Percentiles rank a stretch among this genome's conserved stretches.
These are phyloP conservation scores for Oryzias melastigma DNA, from an alignment of 2,113 vertebrate species.

Conservation along the genomic window DNA sequence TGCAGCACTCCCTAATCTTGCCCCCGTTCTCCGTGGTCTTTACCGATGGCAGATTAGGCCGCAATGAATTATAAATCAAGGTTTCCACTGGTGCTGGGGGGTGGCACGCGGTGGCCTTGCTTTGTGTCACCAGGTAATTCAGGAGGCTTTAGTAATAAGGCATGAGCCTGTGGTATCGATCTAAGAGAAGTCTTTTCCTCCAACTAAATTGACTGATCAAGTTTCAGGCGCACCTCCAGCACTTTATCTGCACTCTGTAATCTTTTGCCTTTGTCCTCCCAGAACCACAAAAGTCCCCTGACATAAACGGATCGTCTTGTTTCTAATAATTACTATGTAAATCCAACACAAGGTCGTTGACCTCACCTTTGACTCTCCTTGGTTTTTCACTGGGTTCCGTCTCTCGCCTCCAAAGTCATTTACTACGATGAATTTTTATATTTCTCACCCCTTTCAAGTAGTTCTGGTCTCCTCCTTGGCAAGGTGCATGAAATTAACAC, in stretches of 20 bases:
- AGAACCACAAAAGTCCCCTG: conserved; percentile 5
- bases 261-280: conserved; percentile 12
- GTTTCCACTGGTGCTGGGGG: conserved; percentile 42
- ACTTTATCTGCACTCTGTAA: neutral
- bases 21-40: conserved; percentile 29
- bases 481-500: neutral
- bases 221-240: conserved; percentile 27
- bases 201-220: conserved; percentile 30
- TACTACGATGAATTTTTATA: too few species aligned
- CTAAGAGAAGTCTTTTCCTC: conserved; percentile 24
- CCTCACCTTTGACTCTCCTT: neutral
- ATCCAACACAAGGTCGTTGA: conserved; percentile 5
- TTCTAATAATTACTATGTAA: conserved; percentile 18
- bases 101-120: conserved; percentile 30
- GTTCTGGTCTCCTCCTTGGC: neutral
- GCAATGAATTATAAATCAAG: conserved; percentile 62
- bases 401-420: too few species aligned
- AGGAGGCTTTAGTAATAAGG: conserved; percentile 37
- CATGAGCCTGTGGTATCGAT: conserved; percentile 37
- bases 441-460: neutral
- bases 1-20: conserved; percentile 5
- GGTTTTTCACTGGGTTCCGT: neutral
- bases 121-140: conserved; percentile 36
- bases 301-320: conserved; percentile 9
- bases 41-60: conserved; percentile 39